A percentile compares a stretch with the other conserved stretches of the same genome.
phyloP scores from a whole-genome alignment of 1,140 invertebrate species.

The Chelonus insularis region DNA sequence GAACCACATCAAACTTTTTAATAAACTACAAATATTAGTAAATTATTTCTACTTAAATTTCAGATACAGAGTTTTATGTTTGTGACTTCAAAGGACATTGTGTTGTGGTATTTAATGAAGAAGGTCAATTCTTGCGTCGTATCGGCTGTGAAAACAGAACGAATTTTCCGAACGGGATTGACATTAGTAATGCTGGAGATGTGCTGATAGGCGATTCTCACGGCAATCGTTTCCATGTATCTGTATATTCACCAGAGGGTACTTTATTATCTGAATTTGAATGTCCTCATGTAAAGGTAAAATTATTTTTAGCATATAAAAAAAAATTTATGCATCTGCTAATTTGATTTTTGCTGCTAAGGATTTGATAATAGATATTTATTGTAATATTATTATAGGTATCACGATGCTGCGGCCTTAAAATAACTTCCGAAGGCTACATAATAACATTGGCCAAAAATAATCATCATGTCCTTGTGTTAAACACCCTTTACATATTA shows the following conservation, averaged over 20 bases:
- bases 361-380: too few species aligned
- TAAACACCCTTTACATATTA: constrained; percentile 93
- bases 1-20: too few species aligned
- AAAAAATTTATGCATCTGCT: not conserved
- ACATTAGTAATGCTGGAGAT: constrained; percentile 94
- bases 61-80: constrained; percentile 93
- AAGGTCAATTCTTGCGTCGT: constrained; percentile 85
- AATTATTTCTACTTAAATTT: constrained; percentile 39
- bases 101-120: constrained; percentile 92
- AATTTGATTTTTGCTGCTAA: not conserved
- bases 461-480: constrained; percentile 95
- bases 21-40: constrained; percentile 2
- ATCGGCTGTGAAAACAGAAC: constrained; percentile 95
- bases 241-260: constrained; percentile 87
- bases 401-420: constrained; percentile 94
- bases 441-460: constrained; percentile 97
- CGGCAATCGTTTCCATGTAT: constrained; percentile 96
- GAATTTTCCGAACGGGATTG: constrained; percentile 96
- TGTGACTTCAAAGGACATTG: constrained; percentile 98
- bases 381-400: constrained; percentile 67
- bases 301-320: not conserved
- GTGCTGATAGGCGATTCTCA: constrained; percentile 96
- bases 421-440: constrained; percentile 95
- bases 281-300: constrained; percentile 93
- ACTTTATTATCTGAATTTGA: constrained; percentile 90